Conservation (phyloP, 2,888 invertebrate genomes). For the Erannis defoliaria region DNA sequence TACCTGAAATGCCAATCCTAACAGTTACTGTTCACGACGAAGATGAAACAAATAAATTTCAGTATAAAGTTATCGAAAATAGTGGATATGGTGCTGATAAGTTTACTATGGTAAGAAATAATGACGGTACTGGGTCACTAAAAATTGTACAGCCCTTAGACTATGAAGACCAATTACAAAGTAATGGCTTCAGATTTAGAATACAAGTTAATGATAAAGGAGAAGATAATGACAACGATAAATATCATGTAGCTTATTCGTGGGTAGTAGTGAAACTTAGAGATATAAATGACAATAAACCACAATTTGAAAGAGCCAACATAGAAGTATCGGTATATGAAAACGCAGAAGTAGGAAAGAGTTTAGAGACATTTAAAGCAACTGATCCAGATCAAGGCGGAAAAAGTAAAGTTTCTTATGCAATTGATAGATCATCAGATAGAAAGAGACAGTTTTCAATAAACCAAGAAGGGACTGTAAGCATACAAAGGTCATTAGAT, state of each 20-base stretch:
- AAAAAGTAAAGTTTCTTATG: conserved; percentile 96
- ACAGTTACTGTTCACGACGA: conserved; percentile 98
- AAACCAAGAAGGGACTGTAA: conserved; percentile 97
- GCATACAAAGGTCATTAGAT: conserved; percentile 96
- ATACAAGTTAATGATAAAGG: conserved; percentile 98
- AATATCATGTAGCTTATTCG: conserved; percentile 98
- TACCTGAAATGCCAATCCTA: conserved; percentile 97
- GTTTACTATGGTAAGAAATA: conserved; percentile 98
- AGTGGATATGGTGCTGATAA: conserved; percentile 98
- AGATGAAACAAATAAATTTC: conserved; percentile 98
- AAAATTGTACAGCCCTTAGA: conserved; percentile 98
- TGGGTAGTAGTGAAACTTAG: conserved; percentile 97
- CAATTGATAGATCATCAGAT: conserved; percentile 96
- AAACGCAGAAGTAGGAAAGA: conserved; percentile 96
- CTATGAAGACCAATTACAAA: conserved; percentile 97
- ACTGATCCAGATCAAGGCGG: conserved; percentile 98
- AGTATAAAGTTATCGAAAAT: conserved; percentile 97
- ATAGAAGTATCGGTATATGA: conserved; percentile 97
- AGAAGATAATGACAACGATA: conserved; percentile 98
- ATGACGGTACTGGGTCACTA: conserved; percentile 97
- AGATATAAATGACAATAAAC: conserved; percentile 99
- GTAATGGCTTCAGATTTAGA: conserved; percentile 97
- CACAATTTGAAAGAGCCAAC: conserved; percentile 96
- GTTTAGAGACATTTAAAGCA: conserved; percentile 97
- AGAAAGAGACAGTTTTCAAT: conserved; percentile 97